Evolutionary conservation across 2,113 vertebrate species (phyloP), one percentile per base, ranked within the genome.

Genomic region (Ameiurus melas): DNA sequence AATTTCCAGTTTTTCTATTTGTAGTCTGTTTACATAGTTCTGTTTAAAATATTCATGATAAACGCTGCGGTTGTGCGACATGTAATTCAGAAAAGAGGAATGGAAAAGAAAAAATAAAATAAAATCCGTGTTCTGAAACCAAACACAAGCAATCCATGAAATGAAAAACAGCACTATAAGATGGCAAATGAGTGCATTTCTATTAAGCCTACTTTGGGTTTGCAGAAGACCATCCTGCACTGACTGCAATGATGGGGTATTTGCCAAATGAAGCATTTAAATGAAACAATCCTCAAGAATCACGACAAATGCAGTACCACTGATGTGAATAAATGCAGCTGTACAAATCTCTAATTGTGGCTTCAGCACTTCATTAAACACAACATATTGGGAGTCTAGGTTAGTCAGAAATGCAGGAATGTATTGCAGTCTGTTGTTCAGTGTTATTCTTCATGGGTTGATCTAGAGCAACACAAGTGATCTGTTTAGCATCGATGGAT

Each of bases 321-420:
- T 62, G 64, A 70, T 85, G 51, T 85, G 51, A 71, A 14, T 57
- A 64, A 79, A 86, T 20, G 55, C 85, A 79, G 57, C 71, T 78
- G 78, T 77, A 78, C 47, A 53, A 68, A 68, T 36, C 57, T 53
- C 20, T 87, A 66, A 81, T 70, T 39, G 30, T 81, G 16, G 1
- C 62, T 81, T 57, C 17, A 87, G 81, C 86, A 81, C 70, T 70
- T 68, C 75, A 86, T 81, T 87, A 57, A 87, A 81, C 27, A 55
- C 47, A 68, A 10, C 62, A 84, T 85, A 68, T 66, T 16, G 58
- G n/a, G 5, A 4, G 57, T 82, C 30, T 82, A 82, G 62, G 60
- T 82, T 39, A 39, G 55, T 62, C 20, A 60, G 77, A 55, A 53
- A 79, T 55, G 47, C 22, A 20, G 4, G 71, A n/a, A n/a, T n/a